Evolutionary conservation across 1,140 invertebrate genomes (phyloP).

Genomic region (Papilio dardanus): DNA sequence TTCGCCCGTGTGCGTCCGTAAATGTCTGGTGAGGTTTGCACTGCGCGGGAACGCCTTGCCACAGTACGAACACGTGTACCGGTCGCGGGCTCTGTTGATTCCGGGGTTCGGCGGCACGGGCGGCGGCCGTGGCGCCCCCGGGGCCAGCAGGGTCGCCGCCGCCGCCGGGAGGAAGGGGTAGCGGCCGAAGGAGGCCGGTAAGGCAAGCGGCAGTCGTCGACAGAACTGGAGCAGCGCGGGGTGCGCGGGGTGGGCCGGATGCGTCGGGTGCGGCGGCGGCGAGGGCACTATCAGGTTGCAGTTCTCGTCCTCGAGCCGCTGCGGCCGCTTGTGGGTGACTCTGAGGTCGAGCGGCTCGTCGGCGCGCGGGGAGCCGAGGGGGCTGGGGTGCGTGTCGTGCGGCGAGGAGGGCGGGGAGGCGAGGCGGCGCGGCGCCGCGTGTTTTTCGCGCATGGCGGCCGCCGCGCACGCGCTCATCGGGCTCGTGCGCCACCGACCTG

Average conservation of each 20-base stretch:
- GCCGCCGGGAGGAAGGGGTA: slow-evolving; percentile 79
- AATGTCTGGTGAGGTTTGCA: slow-evolving; percentile 97
- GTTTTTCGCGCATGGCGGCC: slow-evolving; percentile 81
- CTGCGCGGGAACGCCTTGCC: slow-evolving; percentile 99
- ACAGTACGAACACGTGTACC: slow-evolving; percentile 99
- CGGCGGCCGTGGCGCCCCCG: slow-evolving; percentile 75
- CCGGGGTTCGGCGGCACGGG: slow-evolving; percentile 79
- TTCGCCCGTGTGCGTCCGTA: slow-evolving; percentile 99
- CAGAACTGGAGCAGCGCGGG: slow-evolving; percentile 76
- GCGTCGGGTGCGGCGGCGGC: slow-evolving; percentile 80
- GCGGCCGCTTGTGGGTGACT: slow-evolving; percentile 89
- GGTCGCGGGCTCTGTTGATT: slow-evolving; percentile 89
- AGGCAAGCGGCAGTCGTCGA: slow-evolving; percentile 73
- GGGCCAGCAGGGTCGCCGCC: slow-evolving; percentile 68
- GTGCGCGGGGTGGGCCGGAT: slow-evolving; percentile 74
- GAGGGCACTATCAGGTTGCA: slow-evolving; percentile 85
- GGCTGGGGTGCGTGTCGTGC: slow-evolving; percentile 62
- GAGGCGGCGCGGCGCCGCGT: slow-evolving; percentile 81
- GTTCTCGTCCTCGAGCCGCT: slow-evolving; percentile 89
- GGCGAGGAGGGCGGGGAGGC: slow-evolving; percentile 73
- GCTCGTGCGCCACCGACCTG: slow-evolving; percentile 81
- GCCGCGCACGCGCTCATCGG: slow-evolving; percentile 81
- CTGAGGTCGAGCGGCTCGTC: slow-evolving; percentile 92
- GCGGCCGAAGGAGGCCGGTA: slow-evolving; percentile 77
- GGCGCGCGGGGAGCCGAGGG: slow-evolving; percentile 75